A percentile compares a stretch with the other conserved stretches of the same genome.
phyloP scores from a whole-genome alignment of 2,113 vertebrate species.

The Eira barbara region DNA sequence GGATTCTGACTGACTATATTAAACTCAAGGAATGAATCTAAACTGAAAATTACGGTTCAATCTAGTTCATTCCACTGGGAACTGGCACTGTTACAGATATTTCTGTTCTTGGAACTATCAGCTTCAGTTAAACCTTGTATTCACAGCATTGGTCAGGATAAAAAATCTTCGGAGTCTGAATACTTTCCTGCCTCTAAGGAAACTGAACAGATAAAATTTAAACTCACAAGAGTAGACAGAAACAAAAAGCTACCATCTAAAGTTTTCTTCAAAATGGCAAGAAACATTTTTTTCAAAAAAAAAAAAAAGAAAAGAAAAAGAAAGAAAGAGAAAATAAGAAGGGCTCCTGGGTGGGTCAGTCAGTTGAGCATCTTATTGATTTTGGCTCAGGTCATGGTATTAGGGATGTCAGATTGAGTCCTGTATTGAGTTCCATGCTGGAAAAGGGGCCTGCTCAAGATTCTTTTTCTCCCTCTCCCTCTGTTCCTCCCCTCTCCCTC shows the following conservation, averaged over 20 bases:
- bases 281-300: background rate
- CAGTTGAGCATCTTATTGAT: background rate
- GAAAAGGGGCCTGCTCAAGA: background rate
- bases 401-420: background rate
- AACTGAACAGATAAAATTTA: background rate
- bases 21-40: background rate
- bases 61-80: background rate
- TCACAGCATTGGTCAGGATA: background rate
- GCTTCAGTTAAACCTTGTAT: background rate
- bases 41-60: background rate
- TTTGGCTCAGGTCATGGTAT: background rate
- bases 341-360: background rate
- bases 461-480: background rate
- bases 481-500: background rate
- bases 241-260: background rate
- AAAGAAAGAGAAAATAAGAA: background rate
- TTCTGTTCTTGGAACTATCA: background rate
- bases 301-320: background rate
- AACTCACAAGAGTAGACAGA: background rate
- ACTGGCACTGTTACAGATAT: background rate
- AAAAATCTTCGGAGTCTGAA: background rate
- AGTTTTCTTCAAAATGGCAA: background rate
- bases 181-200: background rate
- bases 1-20: background rate
- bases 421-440: background rate